These are phyloP conservation scores for Theocolax elegans DNA, from an alignment of 1,140 invertebrate genomes.

Conservation along the genomic window DNA sequence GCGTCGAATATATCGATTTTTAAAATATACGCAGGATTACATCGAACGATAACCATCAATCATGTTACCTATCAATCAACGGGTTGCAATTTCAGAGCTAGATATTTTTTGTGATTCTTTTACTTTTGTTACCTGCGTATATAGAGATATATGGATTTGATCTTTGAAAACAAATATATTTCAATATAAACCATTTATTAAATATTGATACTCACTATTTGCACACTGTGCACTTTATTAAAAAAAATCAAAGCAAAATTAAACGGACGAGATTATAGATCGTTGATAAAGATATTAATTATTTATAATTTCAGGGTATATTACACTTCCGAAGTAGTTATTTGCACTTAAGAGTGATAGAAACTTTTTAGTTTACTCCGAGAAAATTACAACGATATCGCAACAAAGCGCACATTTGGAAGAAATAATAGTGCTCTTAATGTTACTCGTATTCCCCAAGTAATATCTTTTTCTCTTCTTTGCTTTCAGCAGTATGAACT, in stretches of 20 bases:
- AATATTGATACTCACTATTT: too few relatives aligned
- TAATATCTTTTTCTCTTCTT: not conserved
- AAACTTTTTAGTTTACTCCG: too few relatives aligned
- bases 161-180: too few relatives aligned
- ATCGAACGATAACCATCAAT: constrained; percentile 4
- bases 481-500: not conserved
- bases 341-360: too few relatives aligned
- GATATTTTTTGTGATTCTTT: constrained; percentile 9
- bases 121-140: not conserved
- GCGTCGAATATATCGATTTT: constrained; percentile 26
- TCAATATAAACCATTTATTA: too few relatives aligned
- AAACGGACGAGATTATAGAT: too few relatives aligned
- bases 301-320: too few relatives aligned
- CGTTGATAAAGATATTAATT: too few relatives aligned
- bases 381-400: too few relatives aligned
- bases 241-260: too few relatives aligned
- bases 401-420: not conserved
- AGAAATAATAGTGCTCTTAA: not conserved
- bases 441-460: not conserved
- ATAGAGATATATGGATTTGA: not conserved
- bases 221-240: too few relatives aligned
- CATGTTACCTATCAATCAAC: constrained; percentile 13
- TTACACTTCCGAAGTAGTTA: too few relatives aligned
- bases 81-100: constrained; percentile 15
- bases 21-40: not conserved